Evolutionary conservation across 2,113 vertebrate species (phyloP).

Genomic region (Cyanistes caeruleus): DNA sequence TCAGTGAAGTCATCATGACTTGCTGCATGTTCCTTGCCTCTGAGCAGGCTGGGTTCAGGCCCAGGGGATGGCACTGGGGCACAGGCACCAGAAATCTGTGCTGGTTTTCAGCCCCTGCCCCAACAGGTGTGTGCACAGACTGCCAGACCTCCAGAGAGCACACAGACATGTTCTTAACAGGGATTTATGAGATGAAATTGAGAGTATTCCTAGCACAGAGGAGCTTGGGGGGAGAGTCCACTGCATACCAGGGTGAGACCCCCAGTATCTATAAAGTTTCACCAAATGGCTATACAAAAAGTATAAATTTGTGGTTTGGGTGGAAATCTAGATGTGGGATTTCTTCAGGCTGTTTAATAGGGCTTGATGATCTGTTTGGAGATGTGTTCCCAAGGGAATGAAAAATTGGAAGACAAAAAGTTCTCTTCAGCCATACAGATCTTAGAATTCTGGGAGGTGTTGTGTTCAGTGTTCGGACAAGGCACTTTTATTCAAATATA

Average conservation of each 20-base stretch:
- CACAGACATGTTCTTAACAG: neutral
- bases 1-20: neutral
- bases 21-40: accelerated
- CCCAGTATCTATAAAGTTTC: neutral
- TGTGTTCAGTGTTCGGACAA: neutral
- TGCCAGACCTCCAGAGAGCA: neutral
- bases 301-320: neutral
- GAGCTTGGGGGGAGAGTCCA: neutral
- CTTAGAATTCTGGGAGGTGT: neutral
- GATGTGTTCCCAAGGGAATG: no score
- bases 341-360: neutral
- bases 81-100: neutral
- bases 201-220: neutral
- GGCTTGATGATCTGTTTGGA: neutral
- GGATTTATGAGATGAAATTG: neutral
- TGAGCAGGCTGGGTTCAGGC: neutral
- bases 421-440: neutral
- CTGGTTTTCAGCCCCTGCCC: neutral
- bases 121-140: accelerated
- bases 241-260: neutral
- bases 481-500: neutral
- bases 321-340: neutral
- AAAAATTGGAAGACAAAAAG: neutral
- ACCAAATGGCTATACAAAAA: neutral
- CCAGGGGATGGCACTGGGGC: no score